Base-by-base conservation (phyloP, 2,113 vertebrate species). In the Leucopsar rothschildi region DNA sequence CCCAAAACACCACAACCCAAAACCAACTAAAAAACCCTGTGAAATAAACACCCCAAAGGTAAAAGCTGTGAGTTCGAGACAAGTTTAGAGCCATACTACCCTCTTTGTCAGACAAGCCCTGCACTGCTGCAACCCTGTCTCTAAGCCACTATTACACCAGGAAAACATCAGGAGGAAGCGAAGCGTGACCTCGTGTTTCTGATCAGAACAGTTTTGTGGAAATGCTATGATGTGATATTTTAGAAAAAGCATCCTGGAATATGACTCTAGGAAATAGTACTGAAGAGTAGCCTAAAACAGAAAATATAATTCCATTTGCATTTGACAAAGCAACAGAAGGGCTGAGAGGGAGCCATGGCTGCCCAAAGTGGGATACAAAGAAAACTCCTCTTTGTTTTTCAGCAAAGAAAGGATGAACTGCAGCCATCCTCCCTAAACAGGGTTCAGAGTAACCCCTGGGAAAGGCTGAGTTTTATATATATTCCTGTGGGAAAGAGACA, bases 141-240 rank as follows among this genome's bases (percentile, higher is more conserved):
- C 55, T n/a, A 83, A 70, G 52, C 23, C 28, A 59, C 15, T 0
- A 1, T 25, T 29, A 66, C 19, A 33, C 10, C 0, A 0, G 25
- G 27, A 49, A 76, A 88, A 66, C 3, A 69, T 50, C 10, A 45
- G 15, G 13, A 81, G 27, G 31, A 18, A 78, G 28, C 0, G 0
- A 84, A 78, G 2, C 0, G 0, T 33, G 33, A 45, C 8, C 12
- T 40, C 39, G 12, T 21, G 22, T 15, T 81, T 84, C 72, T 60
- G 3, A 53, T 24, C 22, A 50, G 21, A 37, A 47, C 5, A 29
- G 31, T 60, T 71, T 53, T 79, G 40, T 9, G 7, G 50, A 84
- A 90, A 50, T 39, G 66, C 6, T 29, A 17, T 18, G 4, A 50
- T 39, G 28, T 14, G 18, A 45, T 33, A 42, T 25, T 77, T 56